A percentile compares a stretch with the other conserved stretches of the same genome.
Conservation (phyloP, 2,888 invertebrate genomes). For the Andricus quercusramuli region DNA sequence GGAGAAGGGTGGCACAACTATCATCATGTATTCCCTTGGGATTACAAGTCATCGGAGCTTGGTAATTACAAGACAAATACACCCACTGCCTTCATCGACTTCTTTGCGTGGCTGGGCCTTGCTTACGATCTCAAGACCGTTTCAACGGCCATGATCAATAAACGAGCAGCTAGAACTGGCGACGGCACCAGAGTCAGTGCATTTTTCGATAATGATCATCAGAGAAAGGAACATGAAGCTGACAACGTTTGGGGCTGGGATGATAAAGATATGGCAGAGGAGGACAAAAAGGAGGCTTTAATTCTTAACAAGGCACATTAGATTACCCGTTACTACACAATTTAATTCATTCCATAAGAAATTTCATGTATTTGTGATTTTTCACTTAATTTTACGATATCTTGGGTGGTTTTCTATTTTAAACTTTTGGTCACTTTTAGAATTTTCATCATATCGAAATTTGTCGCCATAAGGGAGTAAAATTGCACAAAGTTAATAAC, state of each 20-base stretch:
- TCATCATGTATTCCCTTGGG: constrained; percentile 93
- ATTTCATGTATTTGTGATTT: constrained; percentile 25
- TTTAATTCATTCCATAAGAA: constrained; percentile 19
- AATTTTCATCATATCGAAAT: background rate
- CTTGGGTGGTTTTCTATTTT: background rate
- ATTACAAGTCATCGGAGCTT: constrained; percentile 87
- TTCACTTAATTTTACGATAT: constrained; percentile 17
- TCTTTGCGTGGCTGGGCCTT: constrained; percentile 87
- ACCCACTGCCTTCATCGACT: constrained; percentile 84
- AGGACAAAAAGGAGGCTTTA: constrained; percentile 81
- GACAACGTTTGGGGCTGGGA: constrained; percentile 90
- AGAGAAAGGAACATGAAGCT: constrained; percentile 75
- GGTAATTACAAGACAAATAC: constrained; percentile 84
- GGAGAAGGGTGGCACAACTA: constrained; percentile 95
- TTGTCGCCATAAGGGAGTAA: background rate
- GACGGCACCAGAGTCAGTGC: constrained; percentile 82
- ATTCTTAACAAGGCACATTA: constrained; percentile 72
- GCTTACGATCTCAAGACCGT: constrained; percentile 93
- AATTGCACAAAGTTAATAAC: background rate
- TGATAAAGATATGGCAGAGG: constrained; percentile 86
- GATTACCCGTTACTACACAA: constrained; percentile 24
- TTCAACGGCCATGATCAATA: constrained; percentile 84
- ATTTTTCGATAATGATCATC: constrained; percentile 72
- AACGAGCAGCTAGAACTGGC: constrained; percentile 87
- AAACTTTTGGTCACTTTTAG: background rate